Evolutionary conservation across 2,797 vertebrate genomes (phyloP).

Genomic region (Lemur catta): DNA sequence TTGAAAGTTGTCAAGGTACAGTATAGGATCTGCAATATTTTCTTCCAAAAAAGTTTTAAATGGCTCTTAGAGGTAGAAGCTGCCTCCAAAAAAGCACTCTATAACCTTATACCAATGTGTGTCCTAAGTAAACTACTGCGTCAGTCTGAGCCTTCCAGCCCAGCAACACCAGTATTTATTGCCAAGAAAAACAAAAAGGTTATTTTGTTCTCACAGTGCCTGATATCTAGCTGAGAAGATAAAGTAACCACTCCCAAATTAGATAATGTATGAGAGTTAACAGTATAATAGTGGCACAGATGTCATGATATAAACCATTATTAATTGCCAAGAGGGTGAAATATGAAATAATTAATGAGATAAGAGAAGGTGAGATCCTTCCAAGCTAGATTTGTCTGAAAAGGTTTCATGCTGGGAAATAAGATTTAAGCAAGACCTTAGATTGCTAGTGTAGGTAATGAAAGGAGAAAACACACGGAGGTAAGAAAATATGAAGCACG

Average conservation of each 20-base stretch:
- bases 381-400: not conserved
- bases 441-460: not conserved
- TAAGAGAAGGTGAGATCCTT: not conserved
- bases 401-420: not conserved
- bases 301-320: not conserved
- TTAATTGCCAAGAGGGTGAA: not conserved
- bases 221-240: not conserved
- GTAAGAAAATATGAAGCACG: not conserved
- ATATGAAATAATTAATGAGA: not conserved
- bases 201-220: not conserved
- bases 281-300: not conserved
- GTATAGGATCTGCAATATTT: not conserved
- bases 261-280: not conserved
- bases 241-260: not conserved
- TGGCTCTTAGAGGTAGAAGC: not conserved
- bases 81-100: not conserved
- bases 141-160: not conserved
- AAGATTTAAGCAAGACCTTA: not conserved
- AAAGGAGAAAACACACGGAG: not conserved
- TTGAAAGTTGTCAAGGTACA: slow-evolving; percentile 93
- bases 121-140: not conserved
- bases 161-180: not conserved
- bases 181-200: not conserved
- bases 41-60: not conserved
- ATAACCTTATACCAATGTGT: too few relatives aligned